Conservation (phyloP, 2,888 invertebrate species). For the Drosophila vallismaia region DNA sequence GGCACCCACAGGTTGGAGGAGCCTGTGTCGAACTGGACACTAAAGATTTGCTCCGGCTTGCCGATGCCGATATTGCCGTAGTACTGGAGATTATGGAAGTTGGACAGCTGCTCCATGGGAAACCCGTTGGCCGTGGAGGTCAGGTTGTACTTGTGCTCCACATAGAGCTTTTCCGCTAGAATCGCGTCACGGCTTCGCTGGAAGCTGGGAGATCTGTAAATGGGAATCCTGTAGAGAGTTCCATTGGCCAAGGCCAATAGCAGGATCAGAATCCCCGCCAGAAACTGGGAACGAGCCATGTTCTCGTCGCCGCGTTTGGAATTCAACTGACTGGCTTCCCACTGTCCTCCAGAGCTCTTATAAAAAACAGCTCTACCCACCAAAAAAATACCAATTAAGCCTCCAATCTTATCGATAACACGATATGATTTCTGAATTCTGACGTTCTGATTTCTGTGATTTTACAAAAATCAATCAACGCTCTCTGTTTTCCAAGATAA, state of each 20-base stretch:
- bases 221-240: constrained; percentile 18
- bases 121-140: constrained; percentile 14
- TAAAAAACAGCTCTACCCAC: background rate
- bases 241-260: background rate
- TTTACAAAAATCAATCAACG: constrained; percentile 10
- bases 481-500: background rate
- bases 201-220: constrained; percentile 4
- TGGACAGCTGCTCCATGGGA: constrained; percentile 87
- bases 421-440: background rate
- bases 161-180: constrained; percentile 32
- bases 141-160: constrained; percentile 51
- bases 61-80: constrained; percentile 96
- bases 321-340: constrained; percentile 13
- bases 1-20: constrained; percentile 99
- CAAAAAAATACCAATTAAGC: background rate
- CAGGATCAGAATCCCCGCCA: constrained; percentile 4
- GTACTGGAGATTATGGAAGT: constrained; percentile 97
- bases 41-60: constrained; percentile 94
- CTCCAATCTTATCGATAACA: constrained; percentile 21
- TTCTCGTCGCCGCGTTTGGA: background rate
- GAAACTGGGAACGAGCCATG: constrained; percentile 14
- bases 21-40: constrained; percentile 98
- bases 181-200: constrained; percentile 40
- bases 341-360: constrained; percentile 5
- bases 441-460: constrained; percentile 1